Evolutionary conservation across 2,113 vertebrate species (phyloP).

Genomic region (Mesoclemmys tuberculata): DNA sequence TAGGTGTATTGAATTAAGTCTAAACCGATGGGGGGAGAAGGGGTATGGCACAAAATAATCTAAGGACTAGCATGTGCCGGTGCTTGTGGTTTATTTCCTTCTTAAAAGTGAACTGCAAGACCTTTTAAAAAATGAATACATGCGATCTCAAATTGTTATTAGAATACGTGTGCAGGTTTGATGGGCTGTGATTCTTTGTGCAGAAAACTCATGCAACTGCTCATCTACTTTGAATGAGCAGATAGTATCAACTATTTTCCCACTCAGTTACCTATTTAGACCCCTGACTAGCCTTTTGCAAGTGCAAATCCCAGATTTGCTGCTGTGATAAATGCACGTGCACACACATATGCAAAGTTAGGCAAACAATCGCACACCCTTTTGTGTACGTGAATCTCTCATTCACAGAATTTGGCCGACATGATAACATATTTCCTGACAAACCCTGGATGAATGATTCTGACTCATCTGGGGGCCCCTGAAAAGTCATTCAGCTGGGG

Average conservation of each 20-base stretch:
- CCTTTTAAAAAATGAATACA: rapidly evolving
- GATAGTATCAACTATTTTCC: background rate
- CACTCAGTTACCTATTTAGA: background rate
- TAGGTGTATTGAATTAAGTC: rapidly evolving
- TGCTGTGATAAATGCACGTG: background rate
- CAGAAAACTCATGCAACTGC: background rate
- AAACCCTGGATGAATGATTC: background rate
- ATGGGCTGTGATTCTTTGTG: background rate
- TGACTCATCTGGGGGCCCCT: background rate
- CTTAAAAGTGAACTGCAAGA: background rate
- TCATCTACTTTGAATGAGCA: background rate
- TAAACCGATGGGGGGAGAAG: background rate
- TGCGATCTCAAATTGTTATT: background rate
- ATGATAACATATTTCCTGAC: background rate
- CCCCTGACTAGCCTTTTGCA: background rate
- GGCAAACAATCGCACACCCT: background rate
- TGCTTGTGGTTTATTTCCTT: background rate
- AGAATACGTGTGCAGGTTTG: background rate
- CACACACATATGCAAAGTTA: background rate
- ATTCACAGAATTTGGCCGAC: background rate
- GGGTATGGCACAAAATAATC: background rate
- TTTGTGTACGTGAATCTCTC: background rate
- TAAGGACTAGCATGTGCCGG: rapidly evolving
- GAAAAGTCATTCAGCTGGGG: background rate
- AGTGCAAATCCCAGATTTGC: background rate